Evolutionary conservation across 2,888 invertebrate genomes (phyloP).

Genomic region (Eupithecia tripunctaria): DNA sequence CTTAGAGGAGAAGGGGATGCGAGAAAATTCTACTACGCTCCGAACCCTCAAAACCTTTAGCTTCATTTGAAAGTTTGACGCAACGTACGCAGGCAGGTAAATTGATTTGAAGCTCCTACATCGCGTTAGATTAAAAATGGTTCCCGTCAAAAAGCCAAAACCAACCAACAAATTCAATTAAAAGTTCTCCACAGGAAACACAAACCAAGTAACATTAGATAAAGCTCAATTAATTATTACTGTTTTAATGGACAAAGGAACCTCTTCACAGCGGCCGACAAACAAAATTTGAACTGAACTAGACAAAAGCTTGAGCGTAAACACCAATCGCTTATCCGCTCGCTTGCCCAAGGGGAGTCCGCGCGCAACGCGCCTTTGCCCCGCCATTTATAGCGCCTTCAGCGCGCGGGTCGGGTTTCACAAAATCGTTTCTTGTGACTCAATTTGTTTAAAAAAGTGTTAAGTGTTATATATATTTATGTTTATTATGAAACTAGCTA

Average conservation of each 20-base stretch:
- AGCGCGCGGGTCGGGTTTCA: too few relatives aligned
- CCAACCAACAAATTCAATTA: constrained; percentile 79
- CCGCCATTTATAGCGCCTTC: too few relatives aligned
- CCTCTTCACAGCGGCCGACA: constrained; percentile 71
- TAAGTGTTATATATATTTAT: too few relatives aligned
- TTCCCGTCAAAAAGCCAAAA: constrained; percentile 74
- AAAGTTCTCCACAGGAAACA: constrained; percentile 76
- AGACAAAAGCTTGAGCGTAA: constrained; percentile 77
- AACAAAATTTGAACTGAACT: constrained; percentile 73
- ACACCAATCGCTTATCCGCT: constrained; percentile 77
- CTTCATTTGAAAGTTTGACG: constrained; percentile 38
- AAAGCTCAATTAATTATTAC: constrained; percentile 80
- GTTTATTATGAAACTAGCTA: too few relatives aligned
- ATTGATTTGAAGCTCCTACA: constrained; percentile 55
- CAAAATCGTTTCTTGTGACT: too few relatives aligned
- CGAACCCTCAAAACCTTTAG: constrained; percentile 26
- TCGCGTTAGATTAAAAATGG: constrained; percentile 62
- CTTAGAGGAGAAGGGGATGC: constrained; percentile 24
- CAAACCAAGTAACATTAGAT: constrained; percentile 73
- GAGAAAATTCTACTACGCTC: constrained; percentile 32
- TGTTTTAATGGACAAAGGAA: constrained; percentile 74
- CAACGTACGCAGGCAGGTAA: constrained; percentile 51
- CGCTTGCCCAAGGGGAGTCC: too few relatives aligned
- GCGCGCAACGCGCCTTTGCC: too few relatives aligned
- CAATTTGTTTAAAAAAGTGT: too few relatives aligned